These are phyloP conservation scores for Megaceryle maxima DNA, from an alignment of 2,113 vertebrate genomes.

Conservation along the genomic window DNA sequence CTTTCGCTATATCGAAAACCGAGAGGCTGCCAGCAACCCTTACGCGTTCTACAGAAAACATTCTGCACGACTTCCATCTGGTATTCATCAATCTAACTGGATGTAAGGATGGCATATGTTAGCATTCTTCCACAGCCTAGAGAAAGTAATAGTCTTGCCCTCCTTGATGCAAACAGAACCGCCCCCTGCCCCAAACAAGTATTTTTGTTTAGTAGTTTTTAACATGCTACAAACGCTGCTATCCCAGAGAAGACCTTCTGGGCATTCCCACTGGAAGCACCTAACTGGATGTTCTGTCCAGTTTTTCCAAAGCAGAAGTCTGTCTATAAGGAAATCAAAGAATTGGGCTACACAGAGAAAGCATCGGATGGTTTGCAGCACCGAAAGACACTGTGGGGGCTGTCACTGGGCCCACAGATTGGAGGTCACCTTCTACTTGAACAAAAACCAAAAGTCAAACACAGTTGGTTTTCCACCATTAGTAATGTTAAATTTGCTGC, in stretches of 20 bases:
- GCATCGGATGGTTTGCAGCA: background rate
- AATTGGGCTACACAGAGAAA: background rate
- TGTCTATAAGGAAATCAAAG: background rate
- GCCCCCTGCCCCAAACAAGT: background rate
- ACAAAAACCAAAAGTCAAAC: background rate
- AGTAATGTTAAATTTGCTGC: background rate
- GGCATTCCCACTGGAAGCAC: background rate
- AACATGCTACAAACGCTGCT: background rate
- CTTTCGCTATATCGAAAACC: conserved; percentile 34
- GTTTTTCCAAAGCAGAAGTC: background rate
- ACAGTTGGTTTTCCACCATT: background rate
- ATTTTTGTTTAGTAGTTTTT: background rate
- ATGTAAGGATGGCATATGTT: conserved; percentile 79
- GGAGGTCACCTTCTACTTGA: background rate
- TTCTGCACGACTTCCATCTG: conserved; percentile 79
- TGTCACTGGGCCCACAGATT: background rate
- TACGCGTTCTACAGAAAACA: conserved; percentile 57
- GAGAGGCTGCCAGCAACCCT: conserved; percentile 56
- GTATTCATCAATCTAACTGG: conserved; percentile 61
- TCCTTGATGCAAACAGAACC: background rate
- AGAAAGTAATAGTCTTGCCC: conserved; percentile 34
- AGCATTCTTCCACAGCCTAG: conserved; percentile 21
- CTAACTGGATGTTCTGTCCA: background rate
- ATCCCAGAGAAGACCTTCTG: background rate
- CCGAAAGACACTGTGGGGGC: background rate